Conservation (phyloP, 2,113 vertebrate genomes). For the Elephantulus edwardii region DNA sequence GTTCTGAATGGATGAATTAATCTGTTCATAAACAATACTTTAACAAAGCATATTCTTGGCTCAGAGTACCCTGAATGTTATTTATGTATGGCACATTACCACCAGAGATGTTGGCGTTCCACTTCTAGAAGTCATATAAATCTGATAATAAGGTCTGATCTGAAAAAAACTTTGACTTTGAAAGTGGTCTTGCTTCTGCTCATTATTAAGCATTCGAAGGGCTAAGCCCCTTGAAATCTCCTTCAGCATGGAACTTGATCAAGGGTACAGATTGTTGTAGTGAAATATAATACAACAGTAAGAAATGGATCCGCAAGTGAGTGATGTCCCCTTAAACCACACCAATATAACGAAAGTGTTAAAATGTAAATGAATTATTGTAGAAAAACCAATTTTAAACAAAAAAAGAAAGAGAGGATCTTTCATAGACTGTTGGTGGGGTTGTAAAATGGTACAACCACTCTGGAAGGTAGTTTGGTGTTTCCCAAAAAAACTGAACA, state of each 20-base stretch:
- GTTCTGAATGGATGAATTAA: background rate
- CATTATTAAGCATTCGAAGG: background rate
- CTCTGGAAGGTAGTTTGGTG: no score
- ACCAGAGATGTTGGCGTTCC: background rate
- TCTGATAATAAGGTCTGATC: background rate
- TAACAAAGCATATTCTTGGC: conserved; percentile 29
- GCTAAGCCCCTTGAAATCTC: background rate
- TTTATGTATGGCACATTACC: background rate
- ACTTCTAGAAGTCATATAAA: background rate
- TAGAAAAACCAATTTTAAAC: no score
- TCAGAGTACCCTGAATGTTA: background rate
- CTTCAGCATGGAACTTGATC: conserved; percentile 1
- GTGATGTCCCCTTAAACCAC: no score
- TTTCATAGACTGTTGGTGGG: no score
- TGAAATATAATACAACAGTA: no score
- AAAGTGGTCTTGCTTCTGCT: conserved; percentile 16
- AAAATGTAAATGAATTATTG: no score
- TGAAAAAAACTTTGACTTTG: background rate
- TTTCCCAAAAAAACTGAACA: no score
- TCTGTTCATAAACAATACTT: background rate
- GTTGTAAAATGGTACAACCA: no score
- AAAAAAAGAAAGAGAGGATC: no score
- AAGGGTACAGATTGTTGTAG: background rate
- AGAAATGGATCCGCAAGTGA: no score
- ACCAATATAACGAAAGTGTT: no score